These are phyloP conservation scores for Xylota sylvarum DNA, from an alignment of 2,888 invertebrate genomes.

Conservation along the genomic window DNA sequence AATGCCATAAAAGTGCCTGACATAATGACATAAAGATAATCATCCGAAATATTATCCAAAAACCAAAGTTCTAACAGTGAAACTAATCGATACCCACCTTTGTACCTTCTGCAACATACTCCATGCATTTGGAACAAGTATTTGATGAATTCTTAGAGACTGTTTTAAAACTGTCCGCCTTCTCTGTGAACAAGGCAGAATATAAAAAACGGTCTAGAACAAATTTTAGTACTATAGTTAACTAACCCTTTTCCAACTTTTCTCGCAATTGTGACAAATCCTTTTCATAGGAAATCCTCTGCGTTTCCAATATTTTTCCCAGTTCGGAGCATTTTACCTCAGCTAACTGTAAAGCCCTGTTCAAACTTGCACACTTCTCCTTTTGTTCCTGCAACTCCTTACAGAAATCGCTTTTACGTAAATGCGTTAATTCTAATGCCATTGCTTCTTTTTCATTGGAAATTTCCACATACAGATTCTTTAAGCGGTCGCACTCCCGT, in stretches of 20 bases:
- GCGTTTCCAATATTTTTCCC: slow-evolving; percentile 86
- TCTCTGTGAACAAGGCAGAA: slow-evolving; percentile 48
- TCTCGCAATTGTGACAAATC: slow-evolving; percentile 80
- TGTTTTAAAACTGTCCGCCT: slow-evolving; percentile 78
- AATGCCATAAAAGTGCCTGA: too few relatives aligned
- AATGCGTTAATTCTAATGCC: slow-evolving; percentile 86
- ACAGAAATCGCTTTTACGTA: slow-evolving; percentile 85
- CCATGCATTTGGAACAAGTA: slow-evolving; percentile 82
- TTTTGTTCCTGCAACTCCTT: slow-evolving; percentile 86
- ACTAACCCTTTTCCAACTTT: slow-evolving; percentile 80
- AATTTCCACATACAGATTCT: slow-evolving; percentile 86
- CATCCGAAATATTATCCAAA: too few relatives aligned
- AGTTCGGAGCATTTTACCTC: slow-evolving; percentile 83
- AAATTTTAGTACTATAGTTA: background rate
- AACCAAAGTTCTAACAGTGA: too few relatives aligned
- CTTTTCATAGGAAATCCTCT: slow-evolving; percentile 84
- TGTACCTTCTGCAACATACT: slow-evolving; percentile 81
- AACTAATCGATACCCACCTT: slow-evolving; percentile 79
- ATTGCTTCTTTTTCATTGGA: slow-evolving; percentile 88
- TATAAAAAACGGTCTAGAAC: background rate
- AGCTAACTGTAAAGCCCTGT: slow-evolving; percentile 83
- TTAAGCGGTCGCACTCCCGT: slow-evolving; percentile 86
- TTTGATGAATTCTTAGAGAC: slow-evolving; percentile 57
- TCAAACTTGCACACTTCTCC: slow-evolving; percentile 86
- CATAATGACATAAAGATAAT: too few relatives aligned